A percentile compares a stretch with the other conserved stretches of the same genome.
These are phyloP conservation scores for Ceratina calcarata DNA, from an alignment of 1,140 invertebrate species.

Conservation along the genomic window DNA sequence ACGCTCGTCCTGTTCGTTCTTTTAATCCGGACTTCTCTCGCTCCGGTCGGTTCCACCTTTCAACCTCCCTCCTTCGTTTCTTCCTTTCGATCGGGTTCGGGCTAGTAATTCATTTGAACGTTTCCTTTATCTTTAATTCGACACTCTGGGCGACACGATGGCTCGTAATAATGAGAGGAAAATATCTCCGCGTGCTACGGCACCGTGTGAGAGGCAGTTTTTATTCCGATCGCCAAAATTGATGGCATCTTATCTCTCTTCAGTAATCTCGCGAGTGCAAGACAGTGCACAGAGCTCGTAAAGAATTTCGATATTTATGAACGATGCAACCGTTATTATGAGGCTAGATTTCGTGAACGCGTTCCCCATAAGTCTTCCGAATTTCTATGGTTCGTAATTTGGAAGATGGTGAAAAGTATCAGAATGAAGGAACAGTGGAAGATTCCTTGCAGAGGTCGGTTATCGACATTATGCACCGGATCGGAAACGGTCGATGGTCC, in stretches of 20 bases:
- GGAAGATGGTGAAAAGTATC: neutral
- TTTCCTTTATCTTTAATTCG: constrained; percentile 53
- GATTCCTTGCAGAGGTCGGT: neutral
- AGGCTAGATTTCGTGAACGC: neutral
- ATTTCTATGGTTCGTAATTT: neutral
- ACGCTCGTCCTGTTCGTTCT: constrained; percentile 9
- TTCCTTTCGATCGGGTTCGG: constrained; percentile 41
- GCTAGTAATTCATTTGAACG: constrained; percentile 58
- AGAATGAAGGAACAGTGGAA: neutral
- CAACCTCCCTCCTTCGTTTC: constrained; percentile 34
- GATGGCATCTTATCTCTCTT: neutral
- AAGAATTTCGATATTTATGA: too few relatives aligned
- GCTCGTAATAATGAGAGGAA: constrained; percentile 51
- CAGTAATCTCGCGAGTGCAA: neutral
- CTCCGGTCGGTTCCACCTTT: constrained; percentile 38
- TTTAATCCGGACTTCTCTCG: constrained; percentile 34
- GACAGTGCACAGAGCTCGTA: too few relatives aligned
- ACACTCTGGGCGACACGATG: constrained; percentile 39
- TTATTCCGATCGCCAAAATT: neutral
- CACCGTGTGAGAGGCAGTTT: constrained; percentile 4
- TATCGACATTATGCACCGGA: constrained; percentile 9
- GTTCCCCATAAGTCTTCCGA: neutral
- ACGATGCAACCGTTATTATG: neutral
- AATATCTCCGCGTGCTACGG: constrained; percentile 35
- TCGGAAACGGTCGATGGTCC: constrained; percentile 22